These are phyloP conservation scores for Catocala fraxini DNA, from an alignment of 2,888 invertebrate species.

Conservation along the genomic window DNA sequence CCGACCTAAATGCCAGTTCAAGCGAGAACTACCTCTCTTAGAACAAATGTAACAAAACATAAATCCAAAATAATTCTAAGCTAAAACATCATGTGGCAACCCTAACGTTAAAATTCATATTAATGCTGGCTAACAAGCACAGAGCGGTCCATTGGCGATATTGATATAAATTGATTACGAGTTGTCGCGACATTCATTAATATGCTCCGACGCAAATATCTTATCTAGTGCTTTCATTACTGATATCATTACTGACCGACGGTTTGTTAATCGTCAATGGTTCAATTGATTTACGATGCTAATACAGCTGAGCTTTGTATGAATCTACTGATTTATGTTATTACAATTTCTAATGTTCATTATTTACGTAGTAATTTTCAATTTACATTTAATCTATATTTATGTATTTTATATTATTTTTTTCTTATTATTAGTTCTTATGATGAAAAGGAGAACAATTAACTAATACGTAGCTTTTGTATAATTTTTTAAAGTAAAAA, in stretches of 20 bases:
- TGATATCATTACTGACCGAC: constrained; percentile 68
- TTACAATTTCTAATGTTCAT: background rate
- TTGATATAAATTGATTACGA: constrained; percentile 87
- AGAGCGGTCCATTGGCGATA: constrained; percentile 81
- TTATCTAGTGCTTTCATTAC: constrained; percentile 77
- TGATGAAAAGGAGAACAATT: too few relatives aligned
- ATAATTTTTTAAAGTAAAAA: too few relatives aligned
- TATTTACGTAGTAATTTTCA: background rate
- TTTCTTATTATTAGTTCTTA: too few relatives aligned
- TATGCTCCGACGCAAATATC: constrained; percentile 76
- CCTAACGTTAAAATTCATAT: constrained; percentile 81
- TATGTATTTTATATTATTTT: background rate
- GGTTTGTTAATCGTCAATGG: constrained; percentile 62
- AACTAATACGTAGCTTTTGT: too few relatives aligned
- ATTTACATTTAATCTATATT: background rate
- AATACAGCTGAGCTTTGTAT: constrained; percentile 43
- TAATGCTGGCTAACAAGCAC: constrained; percentile 81
- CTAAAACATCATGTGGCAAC: constrained; percentile 52
- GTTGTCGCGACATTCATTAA: constrained; percentile 82
- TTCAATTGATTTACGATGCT: constrained; percentile 59
- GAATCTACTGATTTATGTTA: constrained; percentile 43
- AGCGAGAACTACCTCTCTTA: too few relatives aligned
- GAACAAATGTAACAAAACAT: background rate
- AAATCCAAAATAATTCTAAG: constrained; percentile 17
- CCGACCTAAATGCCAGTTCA: too few relatives aligned